Evolutionary conservation across 2,888 invertebrate species (phyloP), one percentile per base, ranked within the genome.

Genomic region (Aradus depressus): DNA sequence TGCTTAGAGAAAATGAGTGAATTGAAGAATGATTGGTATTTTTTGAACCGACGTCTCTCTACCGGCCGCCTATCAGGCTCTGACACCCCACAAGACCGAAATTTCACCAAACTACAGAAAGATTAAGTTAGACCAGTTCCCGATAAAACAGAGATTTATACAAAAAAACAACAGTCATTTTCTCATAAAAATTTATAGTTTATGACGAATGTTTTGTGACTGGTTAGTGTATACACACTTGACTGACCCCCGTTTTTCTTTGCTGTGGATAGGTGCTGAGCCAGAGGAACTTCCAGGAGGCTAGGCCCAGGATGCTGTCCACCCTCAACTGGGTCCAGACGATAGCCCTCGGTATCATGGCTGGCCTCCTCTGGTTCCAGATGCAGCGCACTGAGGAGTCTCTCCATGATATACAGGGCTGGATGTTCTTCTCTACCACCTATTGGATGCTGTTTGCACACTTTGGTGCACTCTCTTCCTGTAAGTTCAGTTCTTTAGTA

Each of bases 381-480:
- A 68, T 84, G 61, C 79, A 81, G n/a, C 70, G 84, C 52, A 77
- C 75, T 32, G 86, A 87, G 65, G 79, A 80, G 59, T 77, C 80
- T 10, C 70, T 87, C 50, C 78, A 81, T 60, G 85, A 86, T 67
- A 77, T 85, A 55, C 81, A 83, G 67, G 86, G 85, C 41, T 83
- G 83, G 84, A 80, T 86, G 80, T 86, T 85, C 67, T 86, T 85
- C 68, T 82, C 82, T 52, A 81, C 82, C 44, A 83, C 81, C 21
- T 84, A 85, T 64, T 85, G 85, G 84, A 84, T 84, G 80, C 71
- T 86, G 52, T 82, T 82, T 64, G 81, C 84, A 16, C 75, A 83
- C 60, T 84, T 86, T 63, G 81, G 83, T 59, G 82, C 84, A 43
- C 73, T 86, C 31, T 80, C 80, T 65, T 81, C 85, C 65, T 85